phyloP scores from a whole-genome alignment of 2,888 invertebrate genomes.

The Leptogaster cylindrica region DNA sequence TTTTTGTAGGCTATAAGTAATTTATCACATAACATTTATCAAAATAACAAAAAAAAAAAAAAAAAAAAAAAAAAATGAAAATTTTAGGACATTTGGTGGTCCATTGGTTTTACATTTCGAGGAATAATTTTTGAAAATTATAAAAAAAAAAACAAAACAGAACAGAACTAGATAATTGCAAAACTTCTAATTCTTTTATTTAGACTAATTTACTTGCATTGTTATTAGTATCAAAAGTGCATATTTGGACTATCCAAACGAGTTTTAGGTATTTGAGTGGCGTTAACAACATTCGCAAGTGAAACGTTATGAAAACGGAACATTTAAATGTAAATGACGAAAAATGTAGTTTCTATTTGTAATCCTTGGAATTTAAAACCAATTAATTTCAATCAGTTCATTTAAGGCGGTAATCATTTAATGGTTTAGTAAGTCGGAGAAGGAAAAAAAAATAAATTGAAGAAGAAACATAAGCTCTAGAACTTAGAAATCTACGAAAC shows the following conservation, averaged over 20 bases:
- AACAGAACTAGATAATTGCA: neutral
- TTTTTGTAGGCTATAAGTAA: constrained; percentile 36
- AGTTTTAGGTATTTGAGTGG: constrained; percentile 23
- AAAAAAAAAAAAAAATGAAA: neutral
- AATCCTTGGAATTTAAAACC: constrained; percentile 11
- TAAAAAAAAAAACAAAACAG: too few relatives aligned
- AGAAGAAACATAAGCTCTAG: constrained; percentile 28
- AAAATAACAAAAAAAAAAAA: constrained; percentile 10
- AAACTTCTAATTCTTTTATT: neutral
- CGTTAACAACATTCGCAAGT: constrained; percentile 23
- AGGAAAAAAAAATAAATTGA: too few relatives aligned
- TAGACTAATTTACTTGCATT: neutral
- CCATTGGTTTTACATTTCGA: neutral
- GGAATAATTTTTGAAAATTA: too few relatives aligned
- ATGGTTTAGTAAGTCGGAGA: constrained; percentile 21
- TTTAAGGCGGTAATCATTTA: constrained; percentile 14
- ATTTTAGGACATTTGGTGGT: neutral
- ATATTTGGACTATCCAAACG: neutral
- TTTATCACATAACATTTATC: constrained; percentile 46
- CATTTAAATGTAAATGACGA: too few relatives aligned
- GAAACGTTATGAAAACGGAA: too few relatives aligned
- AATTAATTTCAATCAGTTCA: constrained; percentile 15
- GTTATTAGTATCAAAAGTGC: too few relatives aligned
- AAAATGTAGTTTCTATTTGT: too few relatives aligned
- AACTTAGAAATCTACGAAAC: constrained; percentile 31